phyloP scores from a whole-genome alignment of 2,113 vertebrate genomes.

The Catharus minimus region DNA sequence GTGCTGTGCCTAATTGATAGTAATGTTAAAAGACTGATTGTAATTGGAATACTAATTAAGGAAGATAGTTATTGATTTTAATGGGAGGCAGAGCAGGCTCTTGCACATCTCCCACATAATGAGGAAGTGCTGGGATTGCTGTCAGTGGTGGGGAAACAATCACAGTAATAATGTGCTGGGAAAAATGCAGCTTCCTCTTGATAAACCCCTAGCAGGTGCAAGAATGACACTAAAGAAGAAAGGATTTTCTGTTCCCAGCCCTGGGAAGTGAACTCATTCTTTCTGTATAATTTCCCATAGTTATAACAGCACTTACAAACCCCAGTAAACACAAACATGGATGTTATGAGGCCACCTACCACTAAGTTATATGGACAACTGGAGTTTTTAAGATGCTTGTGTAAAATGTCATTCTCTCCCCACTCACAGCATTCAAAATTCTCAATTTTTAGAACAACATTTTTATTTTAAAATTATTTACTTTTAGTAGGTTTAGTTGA shows the following conservation, averaged over 20 bases:
- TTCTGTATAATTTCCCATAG: neutral
- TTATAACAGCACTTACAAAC: neutral
- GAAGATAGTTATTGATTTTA: constrained; percentile 39
- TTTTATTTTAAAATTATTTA: neutral
- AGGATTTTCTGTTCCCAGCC: neutral
- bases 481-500: neutral
- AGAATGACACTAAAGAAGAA: neutral
- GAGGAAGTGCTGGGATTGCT: neutral
- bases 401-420: neutral
- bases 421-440: neutral
- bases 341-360: neutral
- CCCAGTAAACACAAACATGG: neutral
- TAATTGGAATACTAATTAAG: constrained; percentile 31
- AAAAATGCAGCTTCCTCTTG: neutral
- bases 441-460: neutral
- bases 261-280: neutral
- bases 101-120: neutral
- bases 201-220: neutral
- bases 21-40: neutral
- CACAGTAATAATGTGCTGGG: neutral
- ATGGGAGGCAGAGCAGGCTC: neutral
- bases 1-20: neutral
- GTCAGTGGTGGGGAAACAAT: neutral
- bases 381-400: neutral
- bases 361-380: neutral